Conservation (phyloP, 1,140 invertebrate genomes). For the Zaprionus davidi region DNA sequence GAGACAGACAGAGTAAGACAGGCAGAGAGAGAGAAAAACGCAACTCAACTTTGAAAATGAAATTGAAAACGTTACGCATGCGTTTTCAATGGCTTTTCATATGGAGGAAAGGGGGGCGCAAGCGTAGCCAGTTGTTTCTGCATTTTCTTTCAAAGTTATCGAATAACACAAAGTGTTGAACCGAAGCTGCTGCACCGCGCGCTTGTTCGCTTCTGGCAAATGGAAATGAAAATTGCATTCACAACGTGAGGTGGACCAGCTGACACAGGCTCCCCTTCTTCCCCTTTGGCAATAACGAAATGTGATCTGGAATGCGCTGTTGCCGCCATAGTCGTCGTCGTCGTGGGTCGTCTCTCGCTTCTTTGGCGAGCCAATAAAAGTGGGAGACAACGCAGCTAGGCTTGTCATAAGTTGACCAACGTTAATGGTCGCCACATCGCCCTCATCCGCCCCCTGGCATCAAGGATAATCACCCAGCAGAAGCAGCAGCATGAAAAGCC, state of each 20-base stretch:
- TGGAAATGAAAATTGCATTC: constrained; percentile 69
- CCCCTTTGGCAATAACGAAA: constrained; percentile 37
- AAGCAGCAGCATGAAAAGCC: neutral
- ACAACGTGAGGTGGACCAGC: constrained; percentile 64
- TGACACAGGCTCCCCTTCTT: constrained; percentile 2
- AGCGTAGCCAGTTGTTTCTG: neutral
- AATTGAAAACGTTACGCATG: constrained; percentile 83
- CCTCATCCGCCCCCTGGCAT: neutral
- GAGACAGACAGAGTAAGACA: constrained; percentile 20
- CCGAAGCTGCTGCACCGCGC: constrained; percentile 25
- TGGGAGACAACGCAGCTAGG: constrained; percentile 54
- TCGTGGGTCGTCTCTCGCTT: neutral
- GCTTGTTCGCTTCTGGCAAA: constrained; percentile 12
- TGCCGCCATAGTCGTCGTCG: too few relatives aligned
- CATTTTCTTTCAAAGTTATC: constrained; percentile 63
- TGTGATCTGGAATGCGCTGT: constrained; percentile 44
- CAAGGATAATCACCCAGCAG: constrained; percentile 29
- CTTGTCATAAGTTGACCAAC: constrained; percentile 72
- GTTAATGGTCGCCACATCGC: constrained; percentile 33
- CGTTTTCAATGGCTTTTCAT: constrained; percentile 57
- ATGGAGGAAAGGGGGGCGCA: neutral
- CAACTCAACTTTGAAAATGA: constrained; percentile 53
- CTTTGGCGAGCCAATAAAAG: constrained; percentile 73
- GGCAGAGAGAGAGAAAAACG: constrained; percentile 33
- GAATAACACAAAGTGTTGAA: constrained; percentile 63